These are phyloP conservation scores for Meloidogyne floridensis DNA, from an alignment of 1,140 invertebrate genomes.

Conservation along the genomic window DNA sequence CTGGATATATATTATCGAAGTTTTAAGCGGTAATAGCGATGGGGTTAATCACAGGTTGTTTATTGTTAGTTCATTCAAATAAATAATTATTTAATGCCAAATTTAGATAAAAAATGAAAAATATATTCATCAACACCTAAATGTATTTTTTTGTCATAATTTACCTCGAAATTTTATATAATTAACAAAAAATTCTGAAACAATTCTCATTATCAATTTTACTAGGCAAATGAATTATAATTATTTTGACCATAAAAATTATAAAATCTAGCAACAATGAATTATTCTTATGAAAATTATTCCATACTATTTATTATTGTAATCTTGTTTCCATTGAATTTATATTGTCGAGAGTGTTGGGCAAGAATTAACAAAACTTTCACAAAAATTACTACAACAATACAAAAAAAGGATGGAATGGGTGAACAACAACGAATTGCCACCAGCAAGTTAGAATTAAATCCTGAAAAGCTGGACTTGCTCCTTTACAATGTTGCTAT, in stretches of 20 bases:
- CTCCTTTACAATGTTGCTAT: constrained; percentile 22
- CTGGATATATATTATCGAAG: neutral
- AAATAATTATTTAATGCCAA: neutral
- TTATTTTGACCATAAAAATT: no score
- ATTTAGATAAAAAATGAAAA: neutral
- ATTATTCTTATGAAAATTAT: neutral
- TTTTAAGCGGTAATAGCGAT: neutral
- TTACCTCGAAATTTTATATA: neutral
- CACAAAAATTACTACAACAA: neutral
- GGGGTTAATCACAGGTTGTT: neutral
- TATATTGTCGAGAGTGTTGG: neutral
- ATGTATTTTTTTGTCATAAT: no score
- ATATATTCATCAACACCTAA: no score
- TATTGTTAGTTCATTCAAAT: neutral
- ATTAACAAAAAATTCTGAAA: no score
- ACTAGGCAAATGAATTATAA: no score
- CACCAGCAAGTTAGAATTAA: constrained; percentile 14
- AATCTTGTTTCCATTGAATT: neutral
- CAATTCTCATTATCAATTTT: no score
- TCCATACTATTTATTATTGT: neutral
- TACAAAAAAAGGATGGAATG: neutral
- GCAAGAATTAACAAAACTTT: neutral
- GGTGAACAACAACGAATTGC: neutral
- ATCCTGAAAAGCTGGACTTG: constrained; percentile 32
- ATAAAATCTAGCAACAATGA: neutral